Evolutionary conservation across 2,797 vertebrate species (phyloP), one percentile per base, ranked within the genome.

Genomic region (Oceanodroma leucorhoa): DNA sequence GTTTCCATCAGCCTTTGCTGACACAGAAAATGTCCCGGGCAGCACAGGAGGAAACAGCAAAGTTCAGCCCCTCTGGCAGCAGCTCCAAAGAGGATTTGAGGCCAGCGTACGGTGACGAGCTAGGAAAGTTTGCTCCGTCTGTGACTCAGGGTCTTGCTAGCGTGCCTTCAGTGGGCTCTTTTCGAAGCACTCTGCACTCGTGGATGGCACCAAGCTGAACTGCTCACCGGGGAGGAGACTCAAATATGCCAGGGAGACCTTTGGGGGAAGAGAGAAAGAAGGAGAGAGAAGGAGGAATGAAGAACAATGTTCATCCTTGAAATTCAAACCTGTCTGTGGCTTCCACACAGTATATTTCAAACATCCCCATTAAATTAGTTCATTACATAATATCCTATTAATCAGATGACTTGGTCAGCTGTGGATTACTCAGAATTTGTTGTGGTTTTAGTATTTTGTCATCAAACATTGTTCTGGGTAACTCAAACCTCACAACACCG

Each of bases 41-140:
- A 85, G 64, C 81, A 66, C 5, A 46, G 62, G 36, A 53, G 60
- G 24, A 34, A 69, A 30, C 8, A 15, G 22, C 5, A 11, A 80
- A 40, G 57, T 16, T 81, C 55, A 76, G 36, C 20, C 48, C 21
- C 36, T 75, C 51, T 23, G 43, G 76, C 1, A 60, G 65, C 51
- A 43, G 61, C 45, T 81, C 61, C 90, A 9, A 17, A 38, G 48
- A 50, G 55, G 70, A 36, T 53, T 1, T 4, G 41, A 65, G 65
- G 61, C 7, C 22, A 18, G n/a, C 0, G 22, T 4, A 5, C 0
- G 2, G 27, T 20, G 76, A 65, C 1, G 2, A 46, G 61, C 19
- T 15, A 67, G 32, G 40, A 32, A 55, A 80, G 14, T 32, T 40
- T 30, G 30, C 10, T 36, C 70, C 3, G 4, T 14, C 34, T 41